These are phyloP conservation scores for Drosophila virilis DNA, from an alignment of 1,140 invertebrate species.

Conservation along the genomic window DNA sequence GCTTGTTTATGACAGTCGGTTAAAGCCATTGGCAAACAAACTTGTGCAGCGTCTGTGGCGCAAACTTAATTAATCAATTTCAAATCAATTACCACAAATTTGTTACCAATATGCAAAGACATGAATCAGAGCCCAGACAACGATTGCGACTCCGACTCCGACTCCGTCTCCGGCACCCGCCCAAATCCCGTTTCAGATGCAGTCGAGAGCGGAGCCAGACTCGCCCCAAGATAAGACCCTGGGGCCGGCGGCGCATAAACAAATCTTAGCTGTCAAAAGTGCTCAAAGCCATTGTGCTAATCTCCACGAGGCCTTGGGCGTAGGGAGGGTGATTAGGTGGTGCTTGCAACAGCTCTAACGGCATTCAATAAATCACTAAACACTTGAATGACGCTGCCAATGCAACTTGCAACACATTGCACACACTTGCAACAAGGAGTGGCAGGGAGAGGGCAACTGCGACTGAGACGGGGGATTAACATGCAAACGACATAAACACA, in stretches of 20 bases:
- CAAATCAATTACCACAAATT: constrained; percentile 82
- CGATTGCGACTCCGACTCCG: background rate
- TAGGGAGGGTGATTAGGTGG: background rate
- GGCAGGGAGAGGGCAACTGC: constrained; percentile 2
- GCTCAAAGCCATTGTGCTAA: constrained; percentile 82
- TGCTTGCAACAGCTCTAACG: constrained; percentile 57
- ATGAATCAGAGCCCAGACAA: constrained; percentile 60
- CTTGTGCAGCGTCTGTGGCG: constrained; percentile 16
- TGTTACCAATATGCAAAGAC: constrained; percentile 82
- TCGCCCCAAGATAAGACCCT: constrained; percentile 50
- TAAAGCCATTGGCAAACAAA: constrained; percentile 35
- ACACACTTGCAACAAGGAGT: constrained; percentile 27
- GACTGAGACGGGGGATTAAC: constrained; percentile 44
- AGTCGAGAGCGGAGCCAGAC: constrained; percentile 1
- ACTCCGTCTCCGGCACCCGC: background rate
- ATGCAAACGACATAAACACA: constrained; percentile 43
- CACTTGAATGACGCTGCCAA: constrained; percentile 82
- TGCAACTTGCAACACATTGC: constrained; percentile 81
- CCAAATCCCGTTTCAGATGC: background rate
- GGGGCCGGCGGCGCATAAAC: constrained; percentile 58
- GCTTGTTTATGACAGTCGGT: constrained; percentile 14
- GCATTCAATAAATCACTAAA: constrained; percentile 84
- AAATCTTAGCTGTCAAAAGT: constrained; percentile 82
- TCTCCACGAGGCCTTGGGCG: constrained; percentile 38
- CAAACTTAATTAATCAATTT: constrained; percentile 81